Base-by-base conservation (phyloP, 2,888 invertebrate genomes). In the Myopa testacea region DNA sequence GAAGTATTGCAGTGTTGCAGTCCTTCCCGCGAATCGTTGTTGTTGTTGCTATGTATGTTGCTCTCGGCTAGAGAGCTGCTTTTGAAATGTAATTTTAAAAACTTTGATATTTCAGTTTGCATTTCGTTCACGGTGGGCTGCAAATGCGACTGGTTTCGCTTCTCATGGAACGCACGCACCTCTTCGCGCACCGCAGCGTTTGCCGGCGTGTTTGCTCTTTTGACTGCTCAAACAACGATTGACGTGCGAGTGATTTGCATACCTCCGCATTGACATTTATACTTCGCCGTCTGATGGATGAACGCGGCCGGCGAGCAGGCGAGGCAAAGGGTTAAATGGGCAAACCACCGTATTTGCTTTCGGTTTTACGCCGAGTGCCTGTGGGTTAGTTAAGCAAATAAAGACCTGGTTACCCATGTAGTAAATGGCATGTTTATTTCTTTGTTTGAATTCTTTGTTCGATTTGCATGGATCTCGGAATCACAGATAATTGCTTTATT, bases 71-170 rank as follows among this genome's bases (percentile, higher is more conserved):
- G 34, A 52, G 50, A 50, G 63, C 74, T 74, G 74, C 8, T 74
- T 74, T 52, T 65, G 74, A 74, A 52, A 37, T 52, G 52, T 65
- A 74, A 74, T 74, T 73, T 74, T 65, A 74, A 63, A 63, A 74
- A 74, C 63, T 74, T 74, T 65, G 45, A 63, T 34, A 74, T 65
- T 74, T 74, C 74, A 65, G 63, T 74, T 74, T 50, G 74, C 65
- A 65, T 63, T 74, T 50, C 55, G 55, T n/a, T 55, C 16, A 6
- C 55, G 55, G 55, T n/a, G 55, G n/a, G 55, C 16, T 26, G 26
- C 26, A 26, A 55, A 55, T 10, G 55, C n/a, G 55, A 6, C 8
- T 10, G 55, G 16, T 1, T 12, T 55, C 26, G 26, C 26, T 26
- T 26, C 26, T 26, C 26, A 26, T 26, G 26, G 26, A 50, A 50